Conservation (phyloP, 2,113 vertebrate species). For the Xyliphius kryptos region DNA sequence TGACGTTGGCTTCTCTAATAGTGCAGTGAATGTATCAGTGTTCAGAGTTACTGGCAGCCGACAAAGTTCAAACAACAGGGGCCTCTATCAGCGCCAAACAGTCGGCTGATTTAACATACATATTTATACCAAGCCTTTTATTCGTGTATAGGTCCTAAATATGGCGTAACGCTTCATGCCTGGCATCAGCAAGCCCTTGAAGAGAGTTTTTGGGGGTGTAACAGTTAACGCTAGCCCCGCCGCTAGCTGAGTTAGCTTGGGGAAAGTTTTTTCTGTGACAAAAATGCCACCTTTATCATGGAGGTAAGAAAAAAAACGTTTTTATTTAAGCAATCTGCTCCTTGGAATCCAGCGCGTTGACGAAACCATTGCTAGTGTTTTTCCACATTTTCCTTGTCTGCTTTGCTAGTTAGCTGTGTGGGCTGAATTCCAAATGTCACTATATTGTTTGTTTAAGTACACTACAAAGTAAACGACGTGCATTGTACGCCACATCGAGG, state of each 20-base stretch:
- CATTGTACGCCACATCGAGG: too few species aligned
- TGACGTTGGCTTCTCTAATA: background rate
- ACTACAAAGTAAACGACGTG: background rate
- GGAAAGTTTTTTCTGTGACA: conserved; percentile 23
- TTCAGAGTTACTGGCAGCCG: background rate
- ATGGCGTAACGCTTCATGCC: conserved; percentile 14
- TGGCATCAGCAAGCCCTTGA: background rate
- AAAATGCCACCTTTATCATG: conserved; percentile 59
- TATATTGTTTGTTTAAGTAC: background rate
- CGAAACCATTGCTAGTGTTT: background rate
- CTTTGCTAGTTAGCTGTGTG: conserved; percentile 6
- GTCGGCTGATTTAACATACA: background rate
- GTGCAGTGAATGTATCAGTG: background rate
- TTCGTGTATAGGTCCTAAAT: background rate
- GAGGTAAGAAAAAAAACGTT: conserved; percentile 52
- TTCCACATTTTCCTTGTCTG: background rate
- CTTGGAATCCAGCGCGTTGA: background rate
- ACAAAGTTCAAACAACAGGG: background rate
- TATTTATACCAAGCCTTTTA: background rate
- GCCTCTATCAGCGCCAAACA: background rate
- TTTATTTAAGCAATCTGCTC: background rate
- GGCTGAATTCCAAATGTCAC: background rate
- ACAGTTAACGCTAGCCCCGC: conserved; percentile 3
- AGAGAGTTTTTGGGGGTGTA: conserved; percentile 12
- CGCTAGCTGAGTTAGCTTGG: conserved; percentile 15